A percentile compares a stretch with the other conserved stretches of the same genome.
These are phyloP conservation scores for Ahaetulla prasina DNA, from an alignment of 2,113 vertebrate species.

Conservation along the genomic window DNA sequence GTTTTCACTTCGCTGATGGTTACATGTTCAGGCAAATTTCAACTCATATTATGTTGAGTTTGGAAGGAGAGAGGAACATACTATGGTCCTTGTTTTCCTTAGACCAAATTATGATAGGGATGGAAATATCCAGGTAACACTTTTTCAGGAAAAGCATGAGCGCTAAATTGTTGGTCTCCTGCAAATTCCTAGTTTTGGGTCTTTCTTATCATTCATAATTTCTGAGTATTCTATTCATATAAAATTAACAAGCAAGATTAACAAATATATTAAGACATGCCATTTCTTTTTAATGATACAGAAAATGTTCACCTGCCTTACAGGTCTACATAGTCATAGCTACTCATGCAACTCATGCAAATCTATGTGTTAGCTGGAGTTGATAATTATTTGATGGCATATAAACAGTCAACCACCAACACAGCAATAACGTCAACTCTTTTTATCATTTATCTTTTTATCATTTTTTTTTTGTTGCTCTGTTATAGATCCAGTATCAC, in stretches of 20 bases:
- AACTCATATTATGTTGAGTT: not conserved
- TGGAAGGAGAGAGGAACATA: not conserved
- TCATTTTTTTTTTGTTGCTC: not conserved
- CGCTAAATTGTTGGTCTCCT: not conserved
- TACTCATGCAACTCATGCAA: not conserved
- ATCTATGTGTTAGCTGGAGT: not conserved
- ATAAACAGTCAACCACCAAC: not conserved
- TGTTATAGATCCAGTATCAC: not conserved
- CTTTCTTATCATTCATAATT: not conserved
- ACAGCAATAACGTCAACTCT: not conserved
- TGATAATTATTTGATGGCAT: not conserved
- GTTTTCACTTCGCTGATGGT: conserved; percentile 3
- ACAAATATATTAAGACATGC: not conserved
- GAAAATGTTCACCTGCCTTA: not conserved
- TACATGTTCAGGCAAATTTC: conserved; percentile 10
- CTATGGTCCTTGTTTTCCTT: not conserved
- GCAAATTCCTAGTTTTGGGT: not conserved
- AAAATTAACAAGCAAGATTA: not conserved
- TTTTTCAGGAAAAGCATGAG: not conserved
- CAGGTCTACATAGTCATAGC: not conserved
- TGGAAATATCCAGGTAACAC: not conserved
- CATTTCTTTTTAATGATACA: not conserved
- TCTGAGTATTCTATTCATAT: not conserved
- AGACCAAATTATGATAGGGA: not conserved
- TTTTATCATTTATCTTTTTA: not conserved